A percentile compares a stretch with the other conserved stretches of the same genome.
Conservation (phyloP, 2,888 invertebrate genomes). For the Sinopyrophorus schimmeli region DNA sequence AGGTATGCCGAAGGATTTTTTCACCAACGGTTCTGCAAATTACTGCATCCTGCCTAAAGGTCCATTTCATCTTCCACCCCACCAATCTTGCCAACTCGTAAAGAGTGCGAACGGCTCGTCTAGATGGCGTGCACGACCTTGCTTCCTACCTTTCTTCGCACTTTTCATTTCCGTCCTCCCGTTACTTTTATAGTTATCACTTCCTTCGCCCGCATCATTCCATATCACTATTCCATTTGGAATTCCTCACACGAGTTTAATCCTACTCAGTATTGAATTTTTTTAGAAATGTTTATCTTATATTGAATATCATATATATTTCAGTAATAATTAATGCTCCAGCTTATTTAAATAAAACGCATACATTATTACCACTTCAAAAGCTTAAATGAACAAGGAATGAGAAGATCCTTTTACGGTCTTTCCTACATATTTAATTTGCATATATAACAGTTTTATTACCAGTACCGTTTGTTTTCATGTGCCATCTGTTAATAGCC, state of each 20-base stretch:
- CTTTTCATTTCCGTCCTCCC: constrained; percentile 53
- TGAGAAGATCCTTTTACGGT: too few relatives aligned
- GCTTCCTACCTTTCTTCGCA: constrained; percentile 52
- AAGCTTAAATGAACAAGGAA: too few relatives aligned
- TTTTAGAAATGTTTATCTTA: constrained; percentile 25
- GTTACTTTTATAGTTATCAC: constrained; percentile 54
- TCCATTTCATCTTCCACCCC: constrained; percentile 41
- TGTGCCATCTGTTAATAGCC: too few relatives aligned
- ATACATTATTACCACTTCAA: too few relatives aligned
- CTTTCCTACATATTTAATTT: too few relatives aligned
- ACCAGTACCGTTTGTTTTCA: too few relatives aligned
- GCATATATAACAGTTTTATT: too few relatives aligned
- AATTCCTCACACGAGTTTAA: constrained; percentile 46
- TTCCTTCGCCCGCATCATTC: constrained; percentile 45
- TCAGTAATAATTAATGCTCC: constrained; percentile 14
- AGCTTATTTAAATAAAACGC: too few relatives aligned
- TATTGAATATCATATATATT: constrained; percentile 25
- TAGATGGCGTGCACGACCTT: constrained; percentile 53
- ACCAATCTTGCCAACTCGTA: constrained; percentile 42
- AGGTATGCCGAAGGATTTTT: constrained; percentile 19
- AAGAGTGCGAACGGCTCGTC: constrained; percentile 47
- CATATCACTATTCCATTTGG: constrained; percentile 37
- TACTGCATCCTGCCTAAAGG: constrained; percentile 33
- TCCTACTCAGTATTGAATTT: constrained; percentile 36
- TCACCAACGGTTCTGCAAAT: constrained; percentile 31